These are phyloP conservation scores for Vultur gryphus DNA, from an alignment of 2,797 vertebrate species.

Conservation along the genomic window DNA sequence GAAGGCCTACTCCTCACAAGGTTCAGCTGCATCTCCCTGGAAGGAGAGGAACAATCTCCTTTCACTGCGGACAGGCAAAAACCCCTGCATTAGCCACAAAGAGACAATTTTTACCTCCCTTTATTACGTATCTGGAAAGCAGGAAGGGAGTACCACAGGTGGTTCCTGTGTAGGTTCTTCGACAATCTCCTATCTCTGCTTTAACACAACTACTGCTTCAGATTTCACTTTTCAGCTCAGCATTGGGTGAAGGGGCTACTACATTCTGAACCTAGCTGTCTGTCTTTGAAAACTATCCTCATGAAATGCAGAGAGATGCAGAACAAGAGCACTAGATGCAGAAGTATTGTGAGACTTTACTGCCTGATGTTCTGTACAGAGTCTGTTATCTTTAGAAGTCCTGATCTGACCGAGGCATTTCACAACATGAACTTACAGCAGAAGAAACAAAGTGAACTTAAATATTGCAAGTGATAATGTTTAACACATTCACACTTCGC, in stretches of 20 bases:
- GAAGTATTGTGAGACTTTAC: neutral
- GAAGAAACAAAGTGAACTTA: neutral
- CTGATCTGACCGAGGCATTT: neutral
- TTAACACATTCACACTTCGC: neutral
- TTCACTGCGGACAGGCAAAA: accelerated
- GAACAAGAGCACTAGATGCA: neutral
- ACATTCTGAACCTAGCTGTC: accelerated
- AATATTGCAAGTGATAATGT: neutral
- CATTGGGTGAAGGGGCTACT: neutral
- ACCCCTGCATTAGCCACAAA: neutral
- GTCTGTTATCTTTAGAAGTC: neutral
- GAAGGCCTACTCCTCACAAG: accelerated
- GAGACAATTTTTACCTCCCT: neutral
- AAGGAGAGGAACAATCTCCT: neutral
- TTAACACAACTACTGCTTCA: neutral
- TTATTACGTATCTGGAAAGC: neutral
- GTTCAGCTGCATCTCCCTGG: neutral
- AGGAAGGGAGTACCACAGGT: neutral
- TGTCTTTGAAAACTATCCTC: neutral
- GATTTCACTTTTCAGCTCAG: neutral
- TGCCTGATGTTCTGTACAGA: neutral
- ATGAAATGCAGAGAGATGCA: neutral
- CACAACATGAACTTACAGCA: accelerated
- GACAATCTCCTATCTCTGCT: accelerated
- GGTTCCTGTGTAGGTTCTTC: neutral